Evolutionary conservation across 2,797 vertebrate genomes (phyloP).

Genomic region (Acipenser transmontanus): DNA sequence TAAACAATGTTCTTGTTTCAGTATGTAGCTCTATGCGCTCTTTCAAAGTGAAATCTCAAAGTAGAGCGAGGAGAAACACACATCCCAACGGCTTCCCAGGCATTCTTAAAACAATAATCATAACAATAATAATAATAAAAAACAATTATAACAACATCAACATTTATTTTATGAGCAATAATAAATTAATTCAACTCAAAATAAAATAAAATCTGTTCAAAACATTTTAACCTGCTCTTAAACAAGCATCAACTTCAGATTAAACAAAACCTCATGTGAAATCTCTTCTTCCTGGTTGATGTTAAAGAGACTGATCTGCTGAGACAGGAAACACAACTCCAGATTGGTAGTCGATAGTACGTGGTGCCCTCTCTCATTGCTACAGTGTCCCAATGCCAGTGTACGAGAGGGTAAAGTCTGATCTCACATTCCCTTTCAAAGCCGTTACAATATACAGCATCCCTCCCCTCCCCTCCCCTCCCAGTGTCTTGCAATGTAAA

Average conservation of each 20-base stretch:
- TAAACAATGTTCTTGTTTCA: slow-evolving; percentile 44
- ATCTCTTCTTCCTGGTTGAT: slow-evolving; percentile 33
- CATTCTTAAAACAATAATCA: background rate
- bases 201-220: slow-evolving; percentile 24
- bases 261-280: slow-evolving; percentile 28
- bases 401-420: too few relatives aligned
- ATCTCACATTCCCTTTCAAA: too few relatives aligned
- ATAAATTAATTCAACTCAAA: slow-evolving; percentile 31
- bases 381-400: too few relatives aligned
- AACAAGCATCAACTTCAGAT: slow-evolving; percentile 30
- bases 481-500: too few relatives aligned
- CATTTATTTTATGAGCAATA: slow-evolving; percentile 34
- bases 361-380: too few relatives aligned
- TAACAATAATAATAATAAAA: slow-evolving; percentile 25
- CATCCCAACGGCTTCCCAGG: background rate
- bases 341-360: background rate
- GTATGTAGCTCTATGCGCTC: slow-evolving; percentile 35
- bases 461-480: too few relatives aligned
- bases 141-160: slow-evolving; percentile 15
- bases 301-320: slow-evolving; percentile 8
- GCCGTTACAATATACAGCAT: too few relatives aligned
- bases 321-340: slow-evolving; percentile 12
- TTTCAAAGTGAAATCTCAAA: slow-evolving; percentile 31
- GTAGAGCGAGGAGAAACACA: slow-evolving; percentile 28
- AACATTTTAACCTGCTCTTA: slow-evolving; percentile 1